phyloP scores from a whole-genome alignment of 2,797 vertebrate genomes.

The Remorina albescens region DNA sequence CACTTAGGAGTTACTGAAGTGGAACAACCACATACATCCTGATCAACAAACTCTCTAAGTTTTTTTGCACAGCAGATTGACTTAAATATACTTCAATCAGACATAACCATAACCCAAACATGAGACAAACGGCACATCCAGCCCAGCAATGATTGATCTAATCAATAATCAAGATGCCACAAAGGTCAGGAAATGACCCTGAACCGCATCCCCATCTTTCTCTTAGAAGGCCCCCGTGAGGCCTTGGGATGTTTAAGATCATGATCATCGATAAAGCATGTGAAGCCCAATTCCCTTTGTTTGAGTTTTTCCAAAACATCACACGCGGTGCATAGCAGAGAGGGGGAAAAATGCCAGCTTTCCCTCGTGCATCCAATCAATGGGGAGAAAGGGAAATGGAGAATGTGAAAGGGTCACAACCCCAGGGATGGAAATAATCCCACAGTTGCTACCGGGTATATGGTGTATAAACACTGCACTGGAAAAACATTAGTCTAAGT shows the following conservation, averaged over 20 bases:
- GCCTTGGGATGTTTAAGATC: slow-evolving; percentile 62
- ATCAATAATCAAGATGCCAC: slow-evolving; percentile 39
- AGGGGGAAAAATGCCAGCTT: slow-evolving; percentile 52
- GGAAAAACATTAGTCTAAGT: slow-evolving; percentile 81
- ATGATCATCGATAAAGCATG: slow-evolving; percentile 58
- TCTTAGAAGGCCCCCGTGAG: slow-evolving; percentile 18
- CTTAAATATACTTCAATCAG: no score
- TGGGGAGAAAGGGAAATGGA: slow-evolving; percentile 73
- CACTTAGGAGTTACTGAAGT: slow-evolving; percentile 4
- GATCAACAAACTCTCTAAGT: background rate
- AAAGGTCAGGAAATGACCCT: slow-evolving; percentile 14
- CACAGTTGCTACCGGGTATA: slow-evolving; percentile 79
- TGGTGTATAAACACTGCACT: slow-evolving; percentile 75
- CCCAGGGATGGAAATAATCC: slow-evolving; percentile 75
- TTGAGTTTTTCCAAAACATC: slow-evolving; percentile 72
- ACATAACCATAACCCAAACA: slow-evolving; percentile 36
- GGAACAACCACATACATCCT: slow-evolving; percentile 3
- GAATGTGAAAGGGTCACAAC: slow-evolving; percentile 79
- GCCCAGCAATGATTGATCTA: slow-evolving; percentile 9
- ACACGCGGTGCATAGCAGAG: slow-evolving; percentile 49
- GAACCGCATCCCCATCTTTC: slow-evolving; percentile 10
- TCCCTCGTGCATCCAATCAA: slow-evolving; percentile 72
- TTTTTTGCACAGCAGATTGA: background rate
- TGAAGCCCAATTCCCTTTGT: slow-evolving; percentile 70
- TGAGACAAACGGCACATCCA: slow-evolving; percentile 18